Base-by-base conservation (phyloP, 1,140 invertebrate genomes). In the Monomorium pharaonis region DNA sequence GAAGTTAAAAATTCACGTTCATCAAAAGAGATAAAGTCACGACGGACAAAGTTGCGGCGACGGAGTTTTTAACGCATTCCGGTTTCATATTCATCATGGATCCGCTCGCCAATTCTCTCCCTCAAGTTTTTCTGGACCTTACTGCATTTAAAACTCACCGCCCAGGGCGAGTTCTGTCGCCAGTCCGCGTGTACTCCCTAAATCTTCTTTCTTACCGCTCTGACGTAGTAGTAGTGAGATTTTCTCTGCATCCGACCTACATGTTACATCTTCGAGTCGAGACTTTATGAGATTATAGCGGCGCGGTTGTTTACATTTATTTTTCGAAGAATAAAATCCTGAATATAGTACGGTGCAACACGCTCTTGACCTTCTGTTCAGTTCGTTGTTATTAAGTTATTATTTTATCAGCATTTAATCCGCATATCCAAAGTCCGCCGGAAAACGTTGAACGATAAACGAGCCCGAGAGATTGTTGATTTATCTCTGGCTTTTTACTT, bases 1-100 rank as follows among this genome's bases (percentile, higher is more conserved):
- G 12, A 81, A 81, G 78, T 81, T 81, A 44, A 81, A 72, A 81
- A 81, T 81, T 81, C 78, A 51, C 78, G 78, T 81, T 81, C 51
- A 72, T 81, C 78, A 81, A 81, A 72, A 70, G 65, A 54, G 33
- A 72, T 56, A 30, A 81, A 72, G 78, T 81, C 33, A 16, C 49
- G 49, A 54, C 27, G 30, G 62, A 21, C 18, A 44, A 37, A 51
- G 21, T 51, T n/a, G 24, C 24, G 24, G 30, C 30, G 9, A 18
- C 10, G 44, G 51, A 70, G 33, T 81, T 81, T 81, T 81, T 81
- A 72, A 81, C 65, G 51, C 78, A 58, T 81, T 81, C 78, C 65
- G 24, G 21, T 72, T 81, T 81, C 78, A 81, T 81, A 81, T 81
- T 81, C 78, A 81, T 81, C 78, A 81, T n/a, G 37, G 9, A 81